Conservation (phyloP, 2,797 vertebrate species). For the Garrulus glandarius region DNA sequence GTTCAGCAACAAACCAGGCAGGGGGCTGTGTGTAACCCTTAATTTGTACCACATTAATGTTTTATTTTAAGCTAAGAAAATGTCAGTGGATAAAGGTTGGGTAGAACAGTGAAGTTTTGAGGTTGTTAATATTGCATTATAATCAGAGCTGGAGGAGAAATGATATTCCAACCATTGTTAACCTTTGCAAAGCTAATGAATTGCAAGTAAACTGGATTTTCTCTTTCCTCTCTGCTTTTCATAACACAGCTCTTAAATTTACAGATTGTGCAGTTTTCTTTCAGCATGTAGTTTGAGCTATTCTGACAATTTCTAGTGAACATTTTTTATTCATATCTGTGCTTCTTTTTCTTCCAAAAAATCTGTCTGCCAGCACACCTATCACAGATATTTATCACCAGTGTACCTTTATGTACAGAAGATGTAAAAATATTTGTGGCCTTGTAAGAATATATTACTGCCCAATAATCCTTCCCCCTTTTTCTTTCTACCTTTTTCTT, state of each 20-base stretch:
- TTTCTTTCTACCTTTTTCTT: neutral
- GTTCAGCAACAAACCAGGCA: neutral
- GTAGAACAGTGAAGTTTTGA: neutral
- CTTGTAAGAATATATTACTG: neutral
- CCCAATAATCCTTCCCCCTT: neutral
- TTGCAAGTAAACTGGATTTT: neutral
- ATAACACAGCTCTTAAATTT: neutral
- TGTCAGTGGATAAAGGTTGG: slow-evolving; percentile 18
- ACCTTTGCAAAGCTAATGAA: slow-evolving; percentile 18
- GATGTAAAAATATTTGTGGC: neutral
- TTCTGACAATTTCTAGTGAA: neutral
- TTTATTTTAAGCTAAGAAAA: neutral
- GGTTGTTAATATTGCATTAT: neutral
- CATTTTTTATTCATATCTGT: neutral
- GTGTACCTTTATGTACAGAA: neutral
- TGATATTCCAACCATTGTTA: neutral
- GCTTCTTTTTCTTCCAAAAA: neutral
- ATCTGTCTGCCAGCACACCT: neutral
- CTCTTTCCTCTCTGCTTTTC: neutral
- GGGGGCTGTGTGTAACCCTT: neutral
- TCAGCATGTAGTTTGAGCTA: neutral
- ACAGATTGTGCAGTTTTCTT: neutral
- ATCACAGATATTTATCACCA: neutral
- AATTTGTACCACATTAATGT: neutral
- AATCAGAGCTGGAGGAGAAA: neutral